Base-by-base conservation (phyloP, 2,888 invertebrate genomes). In the Pristionchus japonicus region DNA sequence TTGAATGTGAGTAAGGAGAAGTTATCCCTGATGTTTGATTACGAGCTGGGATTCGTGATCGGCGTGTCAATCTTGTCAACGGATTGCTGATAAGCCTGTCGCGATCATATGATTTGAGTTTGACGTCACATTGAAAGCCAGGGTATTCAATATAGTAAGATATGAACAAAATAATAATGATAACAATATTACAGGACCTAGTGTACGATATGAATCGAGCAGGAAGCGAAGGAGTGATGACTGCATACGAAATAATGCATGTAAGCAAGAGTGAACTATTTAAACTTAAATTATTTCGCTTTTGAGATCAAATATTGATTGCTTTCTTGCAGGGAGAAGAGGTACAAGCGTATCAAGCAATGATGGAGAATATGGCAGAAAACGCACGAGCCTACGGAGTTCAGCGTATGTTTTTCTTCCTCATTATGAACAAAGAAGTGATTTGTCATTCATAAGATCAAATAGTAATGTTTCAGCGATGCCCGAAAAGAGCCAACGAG, bases 191-290 rank as follows among this genome's bases (percentile, higher is more conserved):
- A 3, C 87, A 87, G 87, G 87, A 87, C 43, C 37, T 87, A 40
- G 57, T 87, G n/a, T 87, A 57, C 61, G 87, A 87, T 43, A 87
- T 87, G 87, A 87, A 80, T 61, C 87, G 87, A 43, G 9, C 52
- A n/a, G 61, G 57, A 20, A 80, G 57, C 17, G 87, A 87, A 40
- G 57, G 77, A 47, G 40, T 80, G 57, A 87, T 80, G n/a, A 77
- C 80, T 4, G 80, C 87, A 6, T 87, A 40, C 31, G 61, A 87
- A n/a, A 87, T 87, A 27, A 7, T 87, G 23, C 77, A 86, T 23
- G 57, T 85, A 47, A 43, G 43, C n/a, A n/a, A 13, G 9, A 27
- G 34, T 77, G 23, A 40, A 27, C 27, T 11, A 27, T 11, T 4
- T 61, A n/a, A n/a, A 27, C 61, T 61, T 61, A n/a, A n/a, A n/a